phyloP scores from a whole-genome alignment of 2,113 vertebrate species.

The Grus americana region DNA sequence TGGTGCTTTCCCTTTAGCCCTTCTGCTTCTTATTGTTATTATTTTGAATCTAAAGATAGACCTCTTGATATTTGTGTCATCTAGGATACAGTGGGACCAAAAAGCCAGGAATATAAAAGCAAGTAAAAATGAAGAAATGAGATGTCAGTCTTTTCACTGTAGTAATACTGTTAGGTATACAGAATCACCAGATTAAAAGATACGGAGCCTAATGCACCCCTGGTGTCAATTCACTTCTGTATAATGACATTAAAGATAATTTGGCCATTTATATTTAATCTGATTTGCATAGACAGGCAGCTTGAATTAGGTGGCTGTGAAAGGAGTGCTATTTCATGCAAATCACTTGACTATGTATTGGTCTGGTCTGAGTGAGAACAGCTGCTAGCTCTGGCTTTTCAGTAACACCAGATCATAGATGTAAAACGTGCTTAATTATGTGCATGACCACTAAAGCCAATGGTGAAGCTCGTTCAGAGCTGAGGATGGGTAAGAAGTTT shows the following conservation, averaged over 20 bases:
- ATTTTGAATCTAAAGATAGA: background rate
- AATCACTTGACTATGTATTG: background rate
- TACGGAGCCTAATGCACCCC: background rate
- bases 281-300: background rate
- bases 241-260: background rate
- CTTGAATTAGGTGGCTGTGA: background rate
- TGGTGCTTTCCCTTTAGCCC: background rate
- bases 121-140: background rate
- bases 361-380: background rate
- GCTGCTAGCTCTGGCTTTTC: background rate
- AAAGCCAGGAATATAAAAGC: background rate
- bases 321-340: background rate
- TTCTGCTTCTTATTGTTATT: background rate
- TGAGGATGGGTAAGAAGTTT: background rate
- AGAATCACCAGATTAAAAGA: background rate
- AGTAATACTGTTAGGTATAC: background rate
- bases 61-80: background rate
- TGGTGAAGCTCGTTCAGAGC: background rate
- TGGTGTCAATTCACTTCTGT: background rate
- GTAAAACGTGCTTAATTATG: background rate
- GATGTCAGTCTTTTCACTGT: background rate
- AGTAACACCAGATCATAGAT: background rate
- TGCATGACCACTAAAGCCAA: background rate
- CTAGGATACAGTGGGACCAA: background rate
- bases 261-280: constrained; percentile 28